Base-by-base conservation (phyloP, 2,113 vertebrate genomes). In the Pterocles orientalis region DNA sequence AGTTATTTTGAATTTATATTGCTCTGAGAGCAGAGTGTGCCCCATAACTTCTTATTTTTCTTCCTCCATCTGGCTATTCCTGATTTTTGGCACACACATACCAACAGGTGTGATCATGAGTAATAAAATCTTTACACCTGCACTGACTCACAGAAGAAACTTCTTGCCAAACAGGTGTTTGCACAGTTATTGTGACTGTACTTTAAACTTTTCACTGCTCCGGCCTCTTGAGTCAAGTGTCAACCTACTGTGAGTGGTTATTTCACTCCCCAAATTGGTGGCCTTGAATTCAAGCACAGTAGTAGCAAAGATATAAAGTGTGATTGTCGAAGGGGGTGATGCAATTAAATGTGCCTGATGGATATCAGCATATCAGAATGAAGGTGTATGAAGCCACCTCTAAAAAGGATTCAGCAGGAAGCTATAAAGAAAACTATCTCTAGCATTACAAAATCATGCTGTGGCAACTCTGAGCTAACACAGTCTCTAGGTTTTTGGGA, bases 121-220 rank as follows among this genome's bases (percentile, higher is more conserved):
- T 92, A 96, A 93, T 95, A 97, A 96, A 96, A 94, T 92, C 92
- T 96, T 91, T 88, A 96, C 92, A 97, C 94, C 95, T 96, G 95
- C 95, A 85, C 71, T 95, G 89, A 94, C 87, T 95, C 94, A 96
- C 54, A 90, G 87, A 47, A 53, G 86, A 92, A 90, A 78, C 23
- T 36, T 43, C 72, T 89, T 95, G 95, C 96, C 95, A 96, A 96
- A 76, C 95, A 96, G 95, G 92, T 97, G 96, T 96, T 90, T 93
- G 84, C 86, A 61, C 50, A 85, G 92, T 84, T 95, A 90, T 34
- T 47, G 82, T 82, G 93, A 50, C 76, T 95, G 64, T 84, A 25
- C 66, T 83, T 94, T 60, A 87, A 97, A 85, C 34, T 69, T 94
- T 86, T 95, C 92, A 45, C 57, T 89, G 65, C 86, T 75, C 69